A percentile compares a stretch with the other conserved stretches of the same genome.
Evolutionary conservation across 1,140 invertebrate genomes (phyloP).

Genomic region (Drosophila subpulchrella): DNA sequence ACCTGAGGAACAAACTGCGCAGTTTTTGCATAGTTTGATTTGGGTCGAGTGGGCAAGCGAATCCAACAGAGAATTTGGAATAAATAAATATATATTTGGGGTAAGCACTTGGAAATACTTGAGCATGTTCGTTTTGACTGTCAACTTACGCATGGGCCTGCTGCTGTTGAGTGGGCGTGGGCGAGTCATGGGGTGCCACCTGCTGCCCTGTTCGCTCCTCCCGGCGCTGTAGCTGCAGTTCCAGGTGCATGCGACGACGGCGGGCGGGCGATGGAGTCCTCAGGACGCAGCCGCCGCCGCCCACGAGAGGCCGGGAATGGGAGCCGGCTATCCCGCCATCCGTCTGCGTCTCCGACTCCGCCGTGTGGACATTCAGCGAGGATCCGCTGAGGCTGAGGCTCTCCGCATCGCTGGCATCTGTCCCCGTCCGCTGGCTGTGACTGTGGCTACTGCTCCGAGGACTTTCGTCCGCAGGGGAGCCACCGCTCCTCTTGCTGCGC

Average conservation of each 20-base stretch:
- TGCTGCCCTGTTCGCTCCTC: constrained; percentile 23
- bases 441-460: constrained; percentile 41
- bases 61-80: constrained; percentile 70
- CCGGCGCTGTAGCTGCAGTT: constrained; percentile 56
- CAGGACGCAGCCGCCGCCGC: constrained; percentile 59
- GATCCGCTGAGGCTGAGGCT: constrained; percentile 53
- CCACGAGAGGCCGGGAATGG: constrained; percentile 20
- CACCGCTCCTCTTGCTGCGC: constrained; percentile 50
- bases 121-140: constrained; percentile 18
- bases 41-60: not conserved
- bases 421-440: constrained; percentile 30
- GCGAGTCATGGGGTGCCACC: constrained; percentile 26
- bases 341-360: constrained; percentile 66
- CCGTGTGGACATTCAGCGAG: constrained; percentile 46
- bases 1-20: constrained; percentile 81
- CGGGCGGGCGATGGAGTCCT: constrained; percentile 65
- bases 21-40: constrained; percentile 81
- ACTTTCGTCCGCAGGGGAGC: constrained; percentile 23
- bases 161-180: constrained; percentile 32
- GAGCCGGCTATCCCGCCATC: constrained; percentile 16
- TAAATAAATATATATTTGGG: constrained; percentile 22
- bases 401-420: constrained; percentile 53
- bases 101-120: constrained; percentile 22
- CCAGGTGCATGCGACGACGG: constrained; percentile 62
- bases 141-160: constrained; percentile 73